Conservation (phyloP, 2,888 invertebrate genomes). For the Drosophila anomalata region DNA sequence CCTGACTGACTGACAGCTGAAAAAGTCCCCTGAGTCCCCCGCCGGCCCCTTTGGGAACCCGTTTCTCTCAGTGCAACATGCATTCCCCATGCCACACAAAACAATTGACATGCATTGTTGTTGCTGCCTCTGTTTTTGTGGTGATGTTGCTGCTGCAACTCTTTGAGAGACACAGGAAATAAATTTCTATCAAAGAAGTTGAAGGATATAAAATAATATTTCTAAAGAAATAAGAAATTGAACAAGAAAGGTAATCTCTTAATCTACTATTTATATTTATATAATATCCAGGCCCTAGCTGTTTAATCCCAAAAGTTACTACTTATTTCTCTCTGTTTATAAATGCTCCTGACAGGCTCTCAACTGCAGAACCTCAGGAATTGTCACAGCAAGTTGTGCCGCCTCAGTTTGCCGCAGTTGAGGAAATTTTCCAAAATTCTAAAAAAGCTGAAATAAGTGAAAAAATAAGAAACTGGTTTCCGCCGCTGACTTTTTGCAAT, state of each 20-base stretch:
- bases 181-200: background rate
- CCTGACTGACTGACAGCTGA: conserved; percentile 38
- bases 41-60: conserved; percentile 31
- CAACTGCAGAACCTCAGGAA: conserved; percentile 57
- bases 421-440: conserved; percentile 66
- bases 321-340: conserved; percentile 7
- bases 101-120: conserved; percentile 78
- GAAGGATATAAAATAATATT: background rate
- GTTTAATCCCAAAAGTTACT: too few species aligned
- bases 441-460: conserved; percentile 39
- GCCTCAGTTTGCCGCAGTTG: conserved; percentile 37
- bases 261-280: too few species aligned
- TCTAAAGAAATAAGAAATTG: background rate
- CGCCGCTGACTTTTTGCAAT: conserved; percentile 12
- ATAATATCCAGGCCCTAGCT: too few species aligned
- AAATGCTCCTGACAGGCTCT: conserved; percentile 46
- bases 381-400: conserved; percentile 39
- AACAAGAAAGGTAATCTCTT: background rate
- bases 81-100: conserved; percentile 79
- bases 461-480: conserved; percentile 33
- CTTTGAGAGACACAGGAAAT: conserved; percentile 30
- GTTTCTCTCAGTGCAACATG: conserved; percentile 59
- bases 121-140: conserved; percentile 27
- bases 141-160: conserved; percentile 21
- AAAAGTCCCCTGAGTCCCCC: conserved; percentile 55